phyloP scores from a whole-genome alignment of 2,113 vertebrate genomes.

The Tenrec ecaudatus region DNA sequence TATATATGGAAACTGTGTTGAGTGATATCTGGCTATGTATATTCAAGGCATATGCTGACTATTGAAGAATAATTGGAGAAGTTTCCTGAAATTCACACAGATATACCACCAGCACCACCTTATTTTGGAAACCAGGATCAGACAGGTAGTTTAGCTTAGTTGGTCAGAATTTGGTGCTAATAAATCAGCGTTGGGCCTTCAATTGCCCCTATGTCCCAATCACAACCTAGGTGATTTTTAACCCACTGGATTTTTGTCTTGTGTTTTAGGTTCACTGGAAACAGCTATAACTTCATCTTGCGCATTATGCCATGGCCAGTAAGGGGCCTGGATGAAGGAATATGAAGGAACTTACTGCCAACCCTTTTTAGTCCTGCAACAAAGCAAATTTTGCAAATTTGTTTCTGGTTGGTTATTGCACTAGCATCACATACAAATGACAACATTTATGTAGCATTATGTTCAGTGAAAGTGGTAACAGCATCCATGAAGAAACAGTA shows the following conservation, averaged over 20 bases:
- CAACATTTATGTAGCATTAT: not conserved
- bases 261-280: constrained; percentile 25
- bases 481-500: not conserved
- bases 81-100: not conserved
- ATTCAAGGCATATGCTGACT: not conserved
- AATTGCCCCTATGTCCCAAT: not conserved
- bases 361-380: not conserved
- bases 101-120: not conserved
- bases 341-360: constrained; percentile 15
- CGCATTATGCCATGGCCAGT: constrained; percentile 53
- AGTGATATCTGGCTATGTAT: not conserved
- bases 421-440: constrained; percentile 7
- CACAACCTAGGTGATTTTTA: constrained; percentile 48
- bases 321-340: constrained; percentile 14
- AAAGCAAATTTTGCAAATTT: constrained; percentile 35
- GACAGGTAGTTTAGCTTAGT: not conserved
- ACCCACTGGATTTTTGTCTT: constrained; percentile 43
- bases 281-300: constrained; percentile 62
- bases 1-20: not conserved
- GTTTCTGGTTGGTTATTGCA: constrained; percentile 1
- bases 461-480: constrained; percentile 10
- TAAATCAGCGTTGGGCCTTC: not conserved
- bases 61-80: not conserved
- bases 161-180: constrained; percentile 9
- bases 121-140: not conserved